Evolutionary conservation across 2,888 invertebrate species (phyloP).

Genomic region (Drosophila mulleri): DNA sequence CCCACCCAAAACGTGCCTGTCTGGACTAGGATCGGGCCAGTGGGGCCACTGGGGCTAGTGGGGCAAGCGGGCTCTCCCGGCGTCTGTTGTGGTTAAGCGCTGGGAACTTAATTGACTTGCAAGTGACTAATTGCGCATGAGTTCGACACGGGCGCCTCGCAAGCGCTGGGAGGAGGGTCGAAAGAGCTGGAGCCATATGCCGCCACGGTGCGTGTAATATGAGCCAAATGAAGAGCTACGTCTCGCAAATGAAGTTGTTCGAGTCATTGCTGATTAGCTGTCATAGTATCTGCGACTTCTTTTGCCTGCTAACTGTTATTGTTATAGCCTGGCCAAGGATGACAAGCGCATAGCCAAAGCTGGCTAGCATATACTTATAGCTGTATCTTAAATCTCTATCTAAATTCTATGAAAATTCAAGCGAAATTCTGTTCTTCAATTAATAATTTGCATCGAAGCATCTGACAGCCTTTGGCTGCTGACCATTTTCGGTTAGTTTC

Average conservation of each 20-base stretch:
- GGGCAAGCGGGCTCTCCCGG: slow-evolving; percentile 23
- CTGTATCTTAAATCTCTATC: not conserved
- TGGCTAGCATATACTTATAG: too few relatives aligned
- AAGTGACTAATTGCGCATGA: slow-evolving; percentile 82
- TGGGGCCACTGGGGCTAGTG: not conserved
- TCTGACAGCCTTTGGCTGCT: slow-evolving; percentile 69
- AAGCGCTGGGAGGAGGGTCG: not conserved
- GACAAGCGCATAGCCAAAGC: slow-evolving; percentile 41
- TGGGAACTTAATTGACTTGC: slow-evolving; percentile 80
- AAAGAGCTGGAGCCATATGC: not conserved
- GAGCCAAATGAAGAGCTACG: slow-evolving; percentile 72
- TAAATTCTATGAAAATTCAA: slow-evolving; percentile 1
- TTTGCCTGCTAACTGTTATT: slow-evolving; percentile 36
- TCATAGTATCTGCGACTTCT: slow-evolving; percentile 9
- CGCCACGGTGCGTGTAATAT: slow-evolving; percentile 69
- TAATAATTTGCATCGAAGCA: slow-evolving; percentile 39
- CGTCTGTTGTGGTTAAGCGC: slow-evolving; percentile 72
- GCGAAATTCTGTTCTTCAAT: slow-evolving; percentile 11
- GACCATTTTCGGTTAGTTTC: slow-evolving; percentile 59
- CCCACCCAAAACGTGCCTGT: slow-evolving; percentile 55
- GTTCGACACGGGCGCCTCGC: slow-evolving; percentile 64
- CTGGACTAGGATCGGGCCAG: slow-evolving; percentile 37
- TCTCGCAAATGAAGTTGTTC: slow-evolving; percentile 69
- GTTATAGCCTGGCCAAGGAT: slow-evolving; percentile 45
- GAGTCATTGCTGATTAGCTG: slow-evolving; percentile 50